Evolutionary conservation across 1,140 invertebrate genomes (phyloP), one percentile per base, ranked within the genome.

Genomic region (Saxidomus purpurata): DNA sequence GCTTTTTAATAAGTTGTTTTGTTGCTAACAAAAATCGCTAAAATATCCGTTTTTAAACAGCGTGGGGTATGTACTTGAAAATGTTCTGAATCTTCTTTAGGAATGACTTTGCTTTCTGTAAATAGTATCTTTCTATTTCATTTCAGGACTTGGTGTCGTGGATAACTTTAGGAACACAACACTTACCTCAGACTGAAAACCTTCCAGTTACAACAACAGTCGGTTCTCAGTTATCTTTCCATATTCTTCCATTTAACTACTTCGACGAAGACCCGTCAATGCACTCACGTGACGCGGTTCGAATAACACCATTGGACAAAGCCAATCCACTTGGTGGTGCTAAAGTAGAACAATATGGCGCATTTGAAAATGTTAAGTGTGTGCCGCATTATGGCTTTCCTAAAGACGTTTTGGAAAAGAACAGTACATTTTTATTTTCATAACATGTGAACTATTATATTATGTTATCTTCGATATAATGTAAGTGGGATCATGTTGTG

Each of bases 281-380:
- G 81, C 79, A 80, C 0, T 94, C 93, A 67, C 83, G 90, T 52
- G 92, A 94, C 52, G 90, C 92, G 9, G 91, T 94, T 25, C 89
- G 90, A 6, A 82, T 93, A 98, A 97, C 98, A 92, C 98, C 91
- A 67, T 80, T 71, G 76, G 90, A 93, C 61, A 67, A 87, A 52
- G 71, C 55, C 1, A 67, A 71, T 0, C 92, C 92, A 2, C 49
- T 87, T 19, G 87, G 55, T 15, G 91, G 91, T 22, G 91, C 90
- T 17, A 59, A 83, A 4, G 90, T 93, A 19, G 81, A 92, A 63
- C 77, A 92, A 40, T 89, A 93, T 89, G 89, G 90, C 36, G 76
- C 85, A 43, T 85, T 87, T 28, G 47, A 85, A 28, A 36, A 38
- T 3, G 17, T 59, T 38, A 25, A 69, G 3, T 90, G 89, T 89